These are phyloP conservation scores for Paralvinella palmiformis DNA, from an alignment of 1,140 invertebrate species.

Conservation along the genomic window DNA sequence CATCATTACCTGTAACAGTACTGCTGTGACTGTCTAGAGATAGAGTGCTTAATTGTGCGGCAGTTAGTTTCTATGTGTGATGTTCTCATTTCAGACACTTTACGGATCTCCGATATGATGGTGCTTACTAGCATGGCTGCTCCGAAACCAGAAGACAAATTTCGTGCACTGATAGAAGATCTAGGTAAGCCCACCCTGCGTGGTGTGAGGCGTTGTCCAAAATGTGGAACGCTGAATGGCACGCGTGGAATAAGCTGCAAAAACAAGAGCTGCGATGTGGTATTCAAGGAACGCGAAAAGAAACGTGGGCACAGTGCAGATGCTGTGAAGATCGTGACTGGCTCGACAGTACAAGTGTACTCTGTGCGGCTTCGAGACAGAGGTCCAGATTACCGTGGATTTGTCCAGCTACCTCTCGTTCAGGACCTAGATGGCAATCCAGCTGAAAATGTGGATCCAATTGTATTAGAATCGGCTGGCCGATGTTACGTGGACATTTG, in stretches of 20 bases:
- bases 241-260: conserved; percentile 69
- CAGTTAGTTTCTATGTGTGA: no score
- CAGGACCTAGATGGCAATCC: conserved; percentile 50
- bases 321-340: conserved; percentile 64
- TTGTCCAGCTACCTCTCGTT: conserved; percentile 64
- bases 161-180: conserved; percentile 56
- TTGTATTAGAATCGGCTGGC: conserved; percentile 53
- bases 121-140: no score
- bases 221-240: conserved; percentile 73
- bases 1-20: no score
- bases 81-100: no score
- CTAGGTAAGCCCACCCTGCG: conserved; percentile 64
- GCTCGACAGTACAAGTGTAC: conserved; percentile 59
- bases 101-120: no score
- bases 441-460: conserved; percentile 51
- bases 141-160: no score
- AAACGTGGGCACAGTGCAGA: conserved; percentile 60
- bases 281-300: conserved; percentile 65
- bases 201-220: conserved; percentile 69
- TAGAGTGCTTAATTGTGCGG: no score
- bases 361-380: conserved; percentile 65
- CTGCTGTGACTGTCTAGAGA: no score
- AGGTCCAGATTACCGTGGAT: conserved; percentile 66
- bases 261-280: conserved; percentile 66
- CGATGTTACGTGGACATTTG: conserved; percentile 66